Base-by-base conservation (phyloP, 2,888 invertebrate genomes). In the Gisinianus flammeolus region DNA sequence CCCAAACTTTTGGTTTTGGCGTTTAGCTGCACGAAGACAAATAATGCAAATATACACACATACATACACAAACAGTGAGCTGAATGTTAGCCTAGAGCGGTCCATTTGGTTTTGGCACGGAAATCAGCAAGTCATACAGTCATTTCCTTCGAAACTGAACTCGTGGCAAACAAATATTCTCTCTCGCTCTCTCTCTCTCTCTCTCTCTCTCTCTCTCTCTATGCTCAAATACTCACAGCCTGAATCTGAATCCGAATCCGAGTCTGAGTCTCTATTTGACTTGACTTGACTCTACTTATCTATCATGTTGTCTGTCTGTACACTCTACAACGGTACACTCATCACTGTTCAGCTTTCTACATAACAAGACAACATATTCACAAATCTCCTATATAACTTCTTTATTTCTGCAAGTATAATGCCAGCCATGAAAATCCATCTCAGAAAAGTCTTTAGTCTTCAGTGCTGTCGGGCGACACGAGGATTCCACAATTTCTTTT, bases 51-150 rank as follows among this genome's bases (percentile, higher is more conserved):
- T 66, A 28, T 66, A 30, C 28, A 28, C 30, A 26, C 30, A 67
- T 19, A 31, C 67, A 31, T 0, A 5, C 16, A 64, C 22, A 69
- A 35, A 35, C 69, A 64, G 26, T 64, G 64, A 28, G 26, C 66
- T 16, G 19, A n/a, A 6, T 52, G 71, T 52, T 71, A 28, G 31
- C 58, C 62, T 35, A 24, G n/a, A 72, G 62, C 33, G 33, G 72
- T 73, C 64, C 73, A 44, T 73, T 73, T 73, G 72, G 35, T 73
- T 73, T 73, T 73, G 73, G 73, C 73, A 73, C 33, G n/a, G 44
- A 67, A 67, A 33, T 67, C 67, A 33, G 67, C 67, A 67, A 66
- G 67, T 64, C 64, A 64, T 64, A 64, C 28, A 26, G 26, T 24
- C 30, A 64, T 64, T 26, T 62, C 44, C 44, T 44, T 44, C n/a